Percentiles rank a stretch among this genome's conserved stretches.
Conservation (phyloP, 1,140 invertebrate genomes). For the Alviniconcha marisindica region DNA sequence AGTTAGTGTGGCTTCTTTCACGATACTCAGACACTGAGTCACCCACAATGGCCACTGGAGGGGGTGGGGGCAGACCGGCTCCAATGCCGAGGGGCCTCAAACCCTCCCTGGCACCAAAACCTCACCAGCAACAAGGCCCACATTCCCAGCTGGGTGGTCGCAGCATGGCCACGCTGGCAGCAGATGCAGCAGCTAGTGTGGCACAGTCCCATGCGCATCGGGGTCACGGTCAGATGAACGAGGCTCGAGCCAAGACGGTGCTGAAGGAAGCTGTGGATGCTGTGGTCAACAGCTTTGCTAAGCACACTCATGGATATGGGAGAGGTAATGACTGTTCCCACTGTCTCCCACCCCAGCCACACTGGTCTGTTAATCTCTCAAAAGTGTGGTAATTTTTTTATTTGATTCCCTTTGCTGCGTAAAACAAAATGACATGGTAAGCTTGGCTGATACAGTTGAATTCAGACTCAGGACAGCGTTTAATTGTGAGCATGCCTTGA, state of each 20-base stretch:
- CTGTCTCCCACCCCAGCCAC: no score
- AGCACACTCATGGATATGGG: conserved; percentile 86
- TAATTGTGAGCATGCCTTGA: no score
- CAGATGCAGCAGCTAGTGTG: conserved; percentile 50
- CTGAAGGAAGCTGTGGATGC: conserved; percentile 87
- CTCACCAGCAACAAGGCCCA: neutral
- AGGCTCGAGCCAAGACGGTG: conserved; percentile 80
- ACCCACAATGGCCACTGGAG: conserved; percentile 28
- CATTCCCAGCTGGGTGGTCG: conserved; percentile 36
- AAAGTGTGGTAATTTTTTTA: no score
- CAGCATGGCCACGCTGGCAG: conserved; percentile 48
- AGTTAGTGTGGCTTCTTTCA: conserved; percentile 26
- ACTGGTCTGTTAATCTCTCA: no score
- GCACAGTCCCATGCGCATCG: conserved; percentile 39
- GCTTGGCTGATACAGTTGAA: no score
- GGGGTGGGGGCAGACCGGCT: conserved; percentile 28
- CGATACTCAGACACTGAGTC: conserved; percentile 18
- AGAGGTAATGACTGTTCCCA: no score
- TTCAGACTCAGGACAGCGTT: no score
- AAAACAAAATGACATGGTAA: no score
- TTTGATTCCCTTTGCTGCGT: no score
- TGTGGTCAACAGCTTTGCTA: conserved; percentile 87
- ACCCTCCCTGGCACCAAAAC: conserved; percentile 32
- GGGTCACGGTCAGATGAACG: conserved; percentile 58
- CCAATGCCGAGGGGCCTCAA: conserved; percentile 25